Evolutionary conservation across 2,888 invertebrate genomes (phyloP), one percentile per base, ranked within the genome.

Genomic region (Scaptodrosophila latifasciaeformis): DNA sequence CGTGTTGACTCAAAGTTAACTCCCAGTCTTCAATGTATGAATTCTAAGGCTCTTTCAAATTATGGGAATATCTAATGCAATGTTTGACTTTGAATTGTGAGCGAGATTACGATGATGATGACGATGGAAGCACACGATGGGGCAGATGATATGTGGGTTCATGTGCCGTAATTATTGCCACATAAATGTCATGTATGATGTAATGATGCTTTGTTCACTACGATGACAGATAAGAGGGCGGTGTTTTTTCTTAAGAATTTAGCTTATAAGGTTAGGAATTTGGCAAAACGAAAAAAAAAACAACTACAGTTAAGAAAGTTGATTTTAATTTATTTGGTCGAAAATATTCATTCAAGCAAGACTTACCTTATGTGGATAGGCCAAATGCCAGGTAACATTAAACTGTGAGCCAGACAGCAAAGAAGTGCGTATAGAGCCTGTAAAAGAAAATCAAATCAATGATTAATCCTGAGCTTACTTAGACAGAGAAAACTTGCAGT

Each of bases 381-480:
- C 95, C 77, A 97, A 89, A 87, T 96, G 96, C 97, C 97, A 97
- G 60, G 95, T 92, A 44, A 96, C 92, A 86, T 93, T 96, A 81
- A 97, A 92, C 61, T 90, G 90, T 59, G 95, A 92, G 49, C 96
- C 96, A 13, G 95, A 90, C 60, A 93, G 85, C 76, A 96, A 88
- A 17, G 93, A 91, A 29, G 96, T 96, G 85, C 90, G 91, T 79
- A 92, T 88, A 75, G 91, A 89, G 68, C 95, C 96, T 95, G 90
- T 24, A 90, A 89, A 59, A 78, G 69, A 68, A 80, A 54, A 65
- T 61, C 50, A 48, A 59, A 44, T 19, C 53, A n/a, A n/a, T n/a
- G n/a, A n/a, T n/a, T n/a, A n/a, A n/a, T n/a, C n/a, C n/a, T n/a
- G n/a, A n/a, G n/a, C n/a, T n/a, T n/a, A n/a, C n/a, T n/a, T n/a